phyloP scores from a whole-genome alignment of 1,140 invertebrate genomes.

The Neomicropteryx cornuta region DNA sequence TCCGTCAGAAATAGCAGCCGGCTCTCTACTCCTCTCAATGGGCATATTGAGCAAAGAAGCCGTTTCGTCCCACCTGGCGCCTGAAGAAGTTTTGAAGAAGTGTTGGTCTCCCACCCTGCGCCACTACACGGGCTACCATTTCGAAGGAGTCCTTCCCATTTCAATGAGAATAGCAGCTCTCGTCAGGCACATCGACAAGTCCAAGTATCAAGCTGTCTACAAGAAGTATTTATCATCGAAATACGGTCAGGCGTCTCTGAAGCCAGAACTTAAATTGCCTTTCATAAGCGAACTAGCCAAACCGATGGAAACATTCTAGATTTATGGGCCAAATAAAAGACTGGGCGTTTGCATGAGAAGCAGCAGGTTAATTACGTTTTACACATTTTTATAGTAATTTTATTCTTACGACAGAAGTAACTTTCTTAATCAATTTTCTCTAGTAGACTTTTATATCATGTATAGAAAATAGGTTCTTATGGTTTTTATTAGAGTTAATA shows the following conservation, averaged over 20 bases:
- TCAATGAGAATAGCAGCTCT: conserved; percentile 46
- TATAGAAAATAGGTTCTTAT: too few relatives aligned
- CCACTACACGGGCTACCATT: conserved; percentile 50
- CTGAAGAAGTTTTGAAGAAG: conserved; percentile 28
- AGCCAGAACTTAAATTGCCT: conserved; percentile 49
- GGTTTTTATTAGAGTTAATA: too few relatives aligned
- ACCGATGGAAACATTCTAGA: too few relatives aligned
- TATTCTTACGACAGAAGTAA: too few relatives aligned
- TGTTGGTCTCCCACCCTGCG: conserved; percentile 49
- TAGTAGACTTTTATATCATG: too few relatives aligned
- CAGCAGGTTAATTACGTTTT: too few relatives aligned
- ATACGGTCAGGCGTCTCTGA: conserved; percentile 46
- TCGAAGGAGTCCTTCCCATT: conserved; percentile 45
- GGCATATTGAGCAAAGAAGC: too few relatives aligned
- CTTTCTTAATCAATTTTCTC: too few relatives aligned
- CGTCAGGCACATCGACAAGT: conserved; percentile 42
- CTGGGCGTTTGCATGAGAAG: too few relatives aligned
- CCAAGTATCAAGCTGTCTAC: conserved; percentile 47
- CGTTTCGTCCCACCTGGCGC: conserved; percentile 26
- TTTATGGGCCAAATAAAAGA: too few relatives aligned
- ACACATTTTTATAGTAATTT: too few relatives aligned
- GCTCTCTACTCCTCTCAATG: conserved; percentile 41
- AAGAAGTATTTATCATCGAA: conserved; percentile 48
- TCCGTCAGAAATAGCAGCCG: conserved; percentile 59
- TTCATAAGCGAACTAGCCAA: too few relatives aligned